Evolutionary conservation across 23 tunicate species (phyloP).

Genomic region (Trididemnum nubilum): DNA sequence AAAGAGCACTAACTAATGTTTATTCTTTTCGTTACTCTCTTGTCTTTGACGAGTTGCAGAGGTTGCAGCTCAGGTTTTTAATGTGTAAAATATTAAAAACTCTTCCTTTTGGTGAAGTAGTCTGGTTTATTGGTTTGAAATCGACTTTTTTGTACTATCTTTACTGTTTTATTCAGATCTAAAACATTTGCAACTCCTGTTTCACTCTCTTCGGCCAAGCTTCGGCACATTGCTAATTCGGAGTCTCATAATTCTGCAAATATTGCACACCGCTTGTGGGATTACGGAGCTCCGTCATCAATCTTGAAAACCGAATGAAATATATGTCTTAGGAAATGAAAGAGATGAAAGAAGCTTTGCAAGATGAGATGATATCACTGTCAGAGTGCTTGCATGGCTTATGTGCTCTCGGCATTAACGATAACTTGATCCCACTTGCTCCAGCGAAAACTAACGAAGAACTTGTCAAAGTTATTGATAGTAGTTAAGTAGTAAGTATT

Average conservation of each 20-base stretch:
- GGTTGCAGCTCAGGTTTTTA: neutral
- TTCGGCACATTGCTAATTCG: constrained; percentile 1
- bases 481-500: neutral
- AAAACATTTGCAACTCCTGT: neutral
- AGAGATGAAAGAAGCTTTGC: neutral
- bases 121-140: neutral
- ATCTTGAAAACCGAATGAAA: too few species aligned
- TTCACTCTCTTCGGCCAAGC: neutral
- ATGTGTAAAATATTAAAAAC: neutral
- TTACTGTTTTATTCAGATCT: neutral
- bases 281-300: too few species aligned
- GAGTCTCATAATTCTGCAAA: neutral
- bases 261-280: neutral
- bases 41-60: neutral
- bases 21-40: neutral
- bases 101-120: neutral
- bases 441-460: neutral
- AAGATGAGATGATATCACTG: neutral
- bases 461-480: neutral
- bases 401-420: neutral
- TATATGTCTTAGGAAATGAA: too few species aligned
- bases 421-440: neutral
- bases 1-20: neutral
- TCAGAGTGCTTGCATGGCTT: neutral
- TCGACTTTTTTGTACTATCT: neutral